These are phyloP conservation scores for Corydoras sp. DNA, from an alignment of 2,113 vertebrate genomes.

Conservation along the genomic window DNA sequence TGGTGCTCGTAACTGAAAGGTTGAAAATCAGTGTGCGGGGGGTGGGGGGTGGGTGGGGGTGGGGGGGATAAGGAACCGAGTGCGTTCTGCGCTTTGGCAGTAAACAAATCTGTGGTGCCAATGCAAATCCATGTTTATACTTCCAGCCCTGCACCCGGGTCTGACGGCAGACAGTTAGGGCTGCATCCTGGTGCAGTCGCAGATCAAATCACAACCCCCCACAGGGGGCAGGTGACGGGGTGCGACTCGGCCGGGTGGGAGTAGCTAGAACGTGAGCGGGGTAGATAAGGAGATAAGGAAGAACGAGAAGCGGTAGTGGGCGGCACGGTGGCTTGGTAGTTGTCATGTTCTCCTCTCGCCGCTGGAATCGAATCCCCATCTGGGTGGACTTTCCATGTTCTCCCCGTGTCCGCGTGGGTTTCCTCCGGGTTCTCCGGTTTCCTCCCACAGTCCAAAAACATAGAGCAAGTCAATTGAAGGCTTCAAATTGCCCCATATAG, in stretches of 20 bases:
- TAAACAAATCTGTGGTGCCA: slow-evolving; percentile 72
- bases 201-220: slow-evolving; percentile 65
- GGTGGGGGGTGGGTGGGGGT: background rate
- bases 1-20: background rate
- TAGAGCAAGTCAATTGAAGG: too few species aligned
- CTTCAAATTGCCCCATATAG: too few species aligned
- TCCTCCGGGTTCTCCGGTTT: too few species aligned
- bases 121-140: slow-evolving; percentile 67
- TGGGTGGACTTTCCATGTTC: too few species aligned
- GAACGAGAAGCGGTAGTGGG: too few species aligned
- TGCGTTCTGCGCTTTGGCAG: background rate
- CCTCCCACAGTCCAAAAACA: too few species aligned
- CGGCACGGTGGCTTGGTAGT: too few species aligned
- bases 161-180: slow-evolving; percentile 56
- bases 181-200: slow-evolving; percentile 45
- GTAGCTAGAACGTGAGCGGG: too few species aligned
- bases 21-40: background rate
- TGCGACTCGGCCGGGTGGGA: slow-evolving; percentile 19
- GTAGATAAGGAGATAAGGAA: too few species aligned
- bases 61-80: background rate
- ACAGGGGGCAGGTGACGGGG: slow-evolving; percentile 45
- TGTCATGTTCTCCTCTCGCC: too few species aligned
- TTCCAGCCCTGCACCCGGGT: slow-evolving; percentile 49
- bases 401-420: too few species aligned
- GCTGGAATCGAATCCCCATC: too few species aligned